Conservation (phyloP, 2,888 invertebrate species). For the Rhorus exstirpatorius region DNA sequence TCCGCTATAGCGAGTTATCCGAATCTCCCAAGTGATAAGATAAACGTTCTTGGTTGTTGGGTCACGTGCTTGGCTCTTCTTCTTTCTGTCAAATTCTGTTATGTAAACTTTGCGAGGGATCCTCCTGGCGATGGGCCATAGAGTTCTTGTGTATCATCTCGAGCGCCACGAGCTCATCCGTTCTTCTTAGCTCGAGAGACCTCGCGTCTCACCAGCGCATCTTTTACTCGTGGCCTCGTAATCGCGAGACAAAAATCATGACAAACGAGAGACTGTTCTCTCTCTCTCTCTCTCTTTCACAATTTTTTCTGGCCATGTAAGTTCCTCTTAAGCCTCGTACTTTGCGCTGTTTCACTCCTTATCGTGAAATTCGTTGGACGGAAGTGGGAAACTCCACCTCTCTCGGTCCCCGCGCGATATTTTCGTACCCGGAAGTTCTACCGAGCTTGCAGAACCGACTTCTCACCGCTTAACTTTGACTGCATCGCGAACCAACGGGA, state of each 20-base stretch:
- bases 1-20: slow-evolving; percentile 32
- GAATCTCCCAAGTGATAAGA: slow-evolving; percentile 62
- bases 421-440: slow-evolving; percentile 65
- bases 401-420: slow-evolving; percentile 45
- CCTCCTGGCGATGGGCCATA: slow-evolving; percentile 79
- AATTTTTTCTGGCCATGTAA: background rate
- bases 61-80: slow-evolving; percentile 80
- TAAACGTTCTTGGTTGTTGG: slow-evolving; percentile 56
- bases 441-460: slow-evolving; percentile 22
- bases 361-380: slow-evolving; percentile 52
- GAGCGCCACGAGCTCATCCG: slow-evolving; percentile 7
- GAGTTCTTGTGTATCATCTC: background rate
- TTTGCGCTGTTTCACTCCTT: slow-evolving; percentile 21
- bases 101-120: slow-evolving; percentile 82
- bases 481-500: slow-evolving; percentile 10
- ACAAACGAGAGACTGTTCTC: slow-evolving; percentile 19
- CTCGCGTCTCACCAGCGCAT: slow-evolving; percentile 5
- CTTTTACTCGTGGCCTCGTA: slow-evolving; percentile 4
- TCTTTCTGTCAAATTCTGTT: slow-evolving; percentile 84
- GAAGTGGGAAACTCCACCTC: slow-evolving; percentile 57
- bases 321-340: background rate
- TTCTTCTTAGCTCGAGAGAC: background rate
- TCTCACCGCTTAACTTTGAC: slow-evolving; percentile 31
- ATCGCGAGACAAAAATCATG: slow-evolving; percentile 5
- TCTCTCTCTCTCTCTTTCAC: slow-evolving; percentile 6